phyloP scores from a whole-genome alignment of 2,113 vertebrate genomes.

The Labrus mixtus region DNA sequence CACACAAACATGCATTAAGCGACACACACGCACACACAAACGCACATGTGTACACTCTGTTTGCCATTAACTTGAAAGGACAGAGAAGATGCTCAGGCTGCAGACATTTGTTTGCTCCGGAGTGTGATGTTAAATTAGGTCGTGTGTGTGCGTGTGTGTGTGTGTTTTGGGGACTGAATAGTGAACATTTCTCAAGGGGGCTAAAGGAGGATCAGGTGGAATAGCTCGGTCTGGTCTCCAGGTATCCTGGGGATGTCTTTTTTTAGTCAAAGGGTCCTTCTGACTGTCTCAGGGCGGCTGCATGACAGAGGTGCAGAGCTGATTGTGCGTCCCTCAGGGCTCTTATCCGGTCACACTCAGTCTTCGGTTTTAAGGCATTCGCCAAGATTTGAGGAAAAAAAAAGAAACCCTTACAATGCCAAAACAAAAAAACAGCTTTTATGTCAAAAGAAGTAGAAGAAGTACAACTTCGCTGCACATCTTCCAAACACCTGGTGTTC shows the following conservation, averaged over 20 bases:
- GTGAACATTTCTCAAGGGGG: constrained; percentile 61
- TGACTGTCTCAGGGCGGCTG: constrained; percentile 28
- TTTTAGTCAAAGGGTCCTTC: constrained; percentile 50
- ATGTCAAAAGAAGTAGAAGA: not conserved
- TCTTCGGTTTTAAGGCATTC: constrained; percentile 7
- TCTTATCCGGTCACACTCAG: constrained; percentile 19
- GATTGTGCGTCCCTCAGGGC: constrained; percentile 22
- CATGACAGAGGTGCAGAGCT: constrained; percentile 36
- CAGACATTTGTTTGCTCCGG: constrained; percentile 60
- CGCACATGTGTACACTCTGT: not conserved
- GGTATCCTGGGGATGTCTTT: constrained; percentile 58
- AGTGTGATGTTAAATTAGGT: constrained; percentile 71
- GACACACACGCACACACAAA: not conserved
- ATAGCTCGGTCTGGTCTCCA: constrained; percentile 50
- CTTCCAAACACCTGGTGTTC: not conserved
- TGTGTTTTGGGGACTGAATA: constrained; percentile 45
- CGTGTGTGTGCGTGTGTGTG: constrained; percentile 25
- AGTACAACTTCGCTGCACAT: not conserved
- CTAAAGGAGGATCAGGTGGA: constrained; percentile 70
- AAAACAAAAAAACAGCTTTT: not conserved
- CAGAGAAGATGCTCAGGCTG: constrained; percentile 47
- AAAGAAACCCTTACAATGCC: not conserved
- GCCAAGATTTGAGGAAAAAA: no score
- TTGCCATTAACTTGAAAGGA: constrained; percentile 53
- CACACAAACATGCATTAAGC: not conserved